phyloP scores from a whole-genome alignment of 2,113 vertebrate species.

The Hippocampus zosterae region DNA sequence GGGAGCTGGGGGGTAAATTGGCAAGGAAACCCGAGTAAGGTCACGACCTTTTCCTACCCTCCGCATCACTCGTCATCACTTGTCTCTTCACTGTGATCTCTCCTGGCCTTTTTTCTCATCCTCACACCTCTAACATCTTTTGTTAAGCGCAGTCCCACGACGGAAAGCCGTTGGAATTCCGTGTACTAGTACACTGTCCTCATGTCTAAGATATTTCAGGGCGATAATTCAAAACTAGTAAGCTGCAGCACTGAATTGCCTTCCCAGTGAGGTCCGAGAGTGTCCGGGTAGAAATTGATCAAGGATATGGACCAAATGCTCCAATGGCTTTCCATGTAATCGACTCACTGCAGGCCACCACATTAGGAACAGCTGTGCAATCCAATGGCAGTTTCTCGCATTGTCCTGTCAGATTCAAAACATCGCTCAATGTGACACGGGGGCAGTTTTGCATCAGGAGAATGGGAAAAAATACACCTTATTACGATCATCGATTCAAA shows the following conservation, averaged over 20 bases:
- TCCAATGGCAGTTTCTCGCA: background rate
- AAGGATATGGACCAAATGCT: too few relatives aligned
- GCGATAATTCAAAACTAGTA: too few relatives aligned
- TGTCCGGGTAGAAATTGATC: too few relatives aligned
- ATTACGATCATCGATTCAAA: too few relatives aligned
- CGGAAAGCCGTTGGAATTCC: background rate
- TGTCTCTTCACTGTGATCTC: conserved; percentile 1
- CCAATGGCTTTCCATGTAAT: background rate
- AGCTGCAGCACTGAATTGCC: too few relatives aligned
- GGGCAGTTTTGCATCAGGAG: too few relatives aligned
- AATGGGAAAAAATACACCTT: too few relatives aligned
- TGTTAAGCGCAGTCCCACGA: background rate
- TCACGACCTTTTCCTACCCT: background rate
- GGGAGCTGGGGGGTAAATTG: conserved; percentile 48
- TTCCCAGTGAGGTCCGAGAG: too few relatives aligned
- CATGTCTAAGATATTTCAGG: background rate
- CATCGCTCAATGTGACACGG: too few relatives aligned
- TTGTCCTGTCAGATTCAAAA: too few relatives aligned
- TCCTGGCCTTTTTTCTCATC: background rate
- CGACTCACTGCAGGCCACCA: background rate
- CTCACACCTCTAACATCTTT: conserved; percentile 3
- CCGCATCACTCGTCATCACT: conserved; percentile 5
- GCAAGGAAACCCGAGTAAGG: conserved; percentile 16
- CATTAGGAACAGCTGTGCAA: background rate
- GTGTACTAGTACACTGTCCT: background rate